These are phyloP conservation scores for Carassius gibelio DNA, from an alignment of 2,113 vertebrate genomes.

Conservation along the genomic window DNA sequence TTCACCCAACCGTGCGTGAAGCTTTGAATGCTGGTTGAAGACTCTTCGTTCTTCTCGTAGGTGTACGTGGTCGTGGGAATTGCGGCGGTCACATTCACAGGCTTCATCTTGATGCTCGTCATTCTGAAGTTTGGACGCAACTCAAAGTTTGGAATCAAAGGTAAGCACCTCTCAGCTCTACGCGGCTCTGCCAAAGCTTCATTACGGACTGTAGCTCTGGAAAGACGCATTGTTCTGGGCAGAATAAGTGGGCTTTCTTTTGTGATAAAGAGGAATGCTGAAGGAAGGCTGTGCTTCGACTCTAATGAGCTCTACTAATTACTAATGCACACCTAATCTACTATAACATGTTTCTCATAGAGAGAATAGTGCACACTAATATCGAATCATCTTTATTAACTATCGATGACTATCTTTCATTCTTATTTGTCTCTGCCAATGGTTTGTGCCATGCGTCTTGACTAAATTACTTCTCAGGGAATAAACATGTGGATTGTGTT, in stretches of 20 bases:
- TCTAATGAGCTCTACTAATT: slow-evolving; percentile 49
- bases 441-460: not conserved
- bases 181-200: slow-evolving; percentile 30
- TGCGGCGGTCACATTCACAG: slow-evolving; percentile 90
- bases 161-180: slow-evolving; percentile 74
- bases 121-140: slow-evolving; percentile 96
- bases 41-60: slow-evolving; percentile 65
- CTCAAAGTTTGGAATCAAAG: slow-evolving; percentile 99
- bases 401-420: not conserved
- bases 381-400: not conserved
- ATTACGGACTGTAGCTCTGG: slow-evolving; percentile 39
- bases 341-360: slow-evolving; percentile 25
- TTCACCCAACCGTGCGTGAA: not conserved
- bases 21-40: slow-evolving; percentile 18
- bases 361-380: not conserved
- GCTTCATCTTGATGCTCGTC: slow-evolving; percentile 91
- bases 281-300: slow-evolving; percentile 46
- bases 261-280: slow-evolving; percentile 28
- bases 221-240: slow-evolving; percentile 37
- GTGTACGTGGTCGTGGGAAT: slow-evolving; percentile 96
- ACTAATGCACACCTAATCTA: slow-evolving; percentile 34
- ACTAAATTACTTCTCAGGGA: not conserved
- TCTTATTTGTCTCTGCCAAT: not conserved
- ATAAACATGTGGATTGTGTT: not conserved
- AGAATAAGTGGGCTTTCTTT: slow-evolving; percentile 28